Base-by-base conservation (phyloP, 2,113 vertebrate species). In the Polypterus bichir region DNA sequence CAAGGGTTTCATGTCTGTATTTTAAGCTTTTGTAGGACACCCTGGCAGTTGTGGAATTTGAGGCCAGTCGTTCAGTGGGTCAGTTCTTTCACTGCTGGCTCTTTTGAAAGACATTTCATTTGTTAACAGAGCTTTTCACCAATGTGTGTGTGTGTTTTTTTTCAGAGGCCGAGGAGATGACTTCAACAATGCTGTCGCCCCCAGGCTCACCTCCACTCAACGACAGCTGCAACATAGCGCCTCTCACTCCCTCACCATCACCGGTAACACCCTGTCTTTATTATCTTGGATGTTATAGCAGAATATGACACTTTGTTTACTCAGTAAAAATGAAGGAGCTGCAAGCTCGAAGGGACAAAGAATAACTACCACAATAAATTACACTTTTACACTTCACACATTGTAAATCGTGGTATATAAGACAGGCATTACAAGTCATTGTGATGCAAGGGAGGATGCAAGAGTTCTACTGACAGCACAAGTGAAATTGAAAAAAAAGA, bases 191-290 rank as follows among this genome's bases (percentile, higher is more conserved):
- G 0, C 84, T 87, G 0, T 91, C 84, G 57, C 89, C 86, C 0
- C 83, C 91, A 0, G 74, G 84, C 59, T 88, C 88, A 46, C 83
- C 86, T 0, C 83, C 79, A 46, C 74, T 71, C 47, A 71, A 79
- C 4, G 91, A 89, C 10, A 91, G 91, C 76, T 97, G 92, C 70
- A 85, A 81, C 76, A 95, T 97, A 27, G 86, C 90, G 2, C 94
- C 93, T 0, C 76, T 96, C 73, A 94, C 94, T 0, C 93, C 92
- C 0, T 91, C 91, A 0, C 86, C 85, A 64, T 94, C 93, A 0
- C 93, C 91, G 69, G 93, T 96, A 82, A 84, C 81, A 45, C 4
- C 0, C 0, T 10, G 7, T 9, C 4, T 6, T 4, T 10, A 4
- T 6, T n/a, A 10, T 6, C 9, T 47, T 2, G 0, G 7, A 5